Percentiles rank a stretch among this genome's conserved stretches.
These are phyloP conservation scores for Poliocrania exsul DNA, from an alignment of 2,797 vertebrate genomes.

Conservation along the genomic window DNA sequence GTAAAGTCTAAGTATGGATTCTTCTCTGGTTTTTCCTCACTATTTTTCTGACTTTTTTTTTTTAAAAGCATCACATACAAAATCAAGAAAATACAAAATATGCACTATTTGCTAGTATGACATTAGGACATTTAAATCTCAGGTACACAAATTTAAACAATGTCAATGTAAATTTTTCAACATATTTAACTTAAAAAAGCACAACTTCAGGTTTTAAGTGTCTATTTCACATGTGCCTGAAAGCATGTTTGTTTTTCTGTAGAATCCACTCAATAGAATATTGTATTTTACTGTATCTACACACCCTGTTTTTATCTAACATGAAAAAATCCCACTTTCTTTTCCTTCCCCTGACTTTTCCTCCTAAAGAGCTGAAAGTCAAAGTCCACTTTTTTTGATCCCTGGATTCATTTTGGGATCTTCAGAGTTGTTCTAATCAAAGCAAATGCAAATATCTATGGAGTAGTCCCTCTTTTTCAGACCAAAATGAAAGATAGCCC, in stretches of 20 bases:
- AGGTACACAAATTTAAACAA: neutral
- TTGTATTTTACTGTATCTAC: neutral
- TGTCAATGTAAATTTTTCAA: rapidly evolving
- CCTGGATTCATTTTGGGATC: neutral
- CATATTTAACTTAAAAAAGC: neutral
- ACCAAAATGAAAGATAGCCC: neutral
- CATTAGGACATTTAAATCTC: neutral
- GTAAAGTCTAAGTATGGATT: neutral
- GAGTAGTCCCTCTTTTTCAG: neutral
- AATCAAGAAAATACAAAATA: neutral
- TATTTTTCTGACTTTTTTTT: neutral
- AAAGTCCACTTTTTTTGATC: rapidly evolving
- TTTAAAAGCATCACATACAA: neutral
- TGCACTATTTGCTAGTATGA: neutral
- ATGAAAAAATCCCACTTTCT: neutral
- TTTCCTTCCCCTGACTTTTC: neutral
- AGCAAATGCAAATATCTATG: neutral
- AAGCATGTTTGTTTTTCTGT: neutral
- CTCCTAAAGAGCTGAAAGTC: neutral
- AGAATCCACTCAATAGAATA: neutral
- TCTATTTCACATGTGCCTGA: neutral
- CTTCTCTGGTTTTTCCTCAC: rapidly evolving
- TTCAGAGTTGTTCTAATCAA: neutral
- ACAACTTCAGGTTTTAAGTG: neutral
- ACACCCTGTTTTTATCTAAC: neutral